These are phyloP conservation scores for Unio pictorum DNA, from an alignment of 2,888 invertebrate species.

Conservation along the genomic window DNA sequence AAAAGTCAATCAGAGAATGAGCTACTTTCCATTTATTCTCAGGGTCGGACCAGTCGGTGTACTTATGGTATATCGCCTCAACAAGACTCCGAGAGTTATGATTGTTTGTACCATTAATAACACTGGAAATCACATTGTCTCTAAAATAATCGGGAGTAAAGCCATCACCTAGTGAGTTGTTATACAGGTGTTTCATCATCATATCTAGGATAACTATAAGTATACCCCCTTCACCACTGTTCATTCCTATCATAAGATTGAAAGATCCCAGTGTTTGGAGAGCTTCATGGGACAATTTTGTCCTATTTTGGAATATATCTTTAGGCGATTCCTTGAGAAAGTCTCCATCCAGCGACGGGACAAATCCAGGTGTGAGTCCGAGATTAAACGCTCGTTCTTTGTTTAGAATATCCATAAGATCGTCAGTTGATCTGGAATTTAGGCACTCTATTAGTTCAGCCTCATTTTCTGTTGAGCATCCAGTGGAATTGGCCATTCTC, in stretches of 20 bases:
- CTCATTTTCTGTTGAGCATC: constrained; percentile 78
- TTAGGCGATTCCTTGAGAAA: constrained; percentile 83
- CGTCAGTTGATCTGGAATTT: constrained; percentile 63
- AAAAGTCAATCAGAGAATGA: constrained; percentile 23
- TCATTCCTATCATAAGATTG: constrained; percentile 35
- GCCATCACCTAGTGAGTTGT: constrained; percentile 8
- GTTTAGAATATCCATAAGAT: constrained; percentile 23
- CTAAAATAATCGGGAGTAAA: constrained; percentile 17
- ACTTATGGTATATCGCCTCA: constrained; percentile 20
- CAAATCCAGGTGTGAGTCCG: constrained; percentile 67
- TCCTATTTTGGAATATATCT: constrained; percentile 1
- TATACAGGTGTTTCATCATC: constrained; percentile 11
- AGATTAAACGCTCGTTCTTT: constrained; percentile 32
- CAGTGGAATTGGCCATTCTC: constrained; percentile 86
- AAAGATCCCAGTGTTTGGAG: constrained; percentile 1
- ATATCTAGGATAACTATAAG: constrained; percentile 10
- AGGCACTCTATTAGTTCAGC: constrained; percentile 84
- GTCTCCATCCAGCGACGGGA: constrained; percentile 92
- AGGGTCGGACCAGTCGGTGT: constrained; percentile 30
- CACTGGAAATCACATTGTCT: constrained; percentile 19
- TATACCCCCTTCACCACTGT: constrained; percentile 39
- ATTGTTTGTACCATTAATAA: constrained; percentile 18
- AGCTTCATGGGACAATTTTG: constrained; percentile 14
- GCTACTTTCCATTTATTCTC: constrained; percentile 12
- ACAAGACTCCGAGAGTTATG: constrained; percentile 4